phyloP scores from a whole-genome alignment of 2,888 invertebrate species.

The Epinotia ramella region DNA sequence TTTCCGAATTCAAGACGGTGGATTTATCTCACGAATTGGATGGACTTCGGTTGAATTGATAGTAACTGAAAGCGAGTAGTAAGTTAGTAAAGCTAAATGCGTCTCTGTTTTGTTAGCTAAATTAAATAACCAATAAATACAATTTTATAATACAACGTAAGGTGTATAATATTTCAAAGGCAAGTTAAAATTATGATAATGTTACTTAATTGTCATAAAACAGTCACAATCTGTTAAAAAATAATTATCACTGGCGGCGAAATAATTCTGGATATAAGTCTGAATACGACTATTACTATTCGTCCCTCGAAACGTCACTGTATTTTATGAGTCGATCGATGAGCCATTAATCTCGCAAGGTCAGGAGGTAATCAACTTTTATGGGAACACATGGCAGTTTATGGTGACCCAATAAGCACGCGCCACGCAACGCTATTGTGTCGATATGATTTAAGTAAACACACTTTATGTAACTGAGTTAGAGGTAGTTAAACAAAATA shows the following conservation, averaged over 20 bases:
- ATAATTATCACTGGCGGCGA: not conserved
- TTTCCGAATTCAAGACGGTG: too few relatives aligned
- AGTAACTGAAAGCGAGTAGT: too few relatives aligned
- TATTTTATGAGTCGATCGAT: constrained; percentile 40
- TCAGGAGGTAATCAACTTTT: constrained; percentile 42
- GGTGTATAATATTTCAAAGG: too few relatives aligned
- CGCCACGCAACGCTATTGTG: constrained; percentile 19
- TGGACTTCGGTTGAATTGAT: too few relatives aligned
- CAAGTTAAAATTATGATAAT: not conserved
- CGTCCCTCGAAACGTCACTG: constrained; percentile 32
- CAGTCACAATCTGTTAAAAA: not conserved
- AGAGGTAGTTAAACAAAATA: not conserved
- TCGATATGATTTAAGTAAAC: constrained; percentile 3
- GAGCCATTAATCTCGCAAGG: constrained; percentile 41
- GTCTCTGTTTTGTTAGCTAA: too few relatives aligned
- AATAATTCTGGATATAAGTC: constrained; percentile 3
- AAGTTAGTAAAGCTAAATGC: too few relatives aligned
- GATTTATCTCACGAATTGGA: too few relatives aligned
- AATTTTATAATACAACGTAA: too few relatives aligned
- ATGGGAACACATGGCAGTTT: constrained; percentile 42
- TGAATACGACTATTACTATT: constrained; percentile 31
- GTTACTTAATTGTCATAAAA: not conserved
- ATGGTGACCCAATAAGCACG: constrained; percentile 36
- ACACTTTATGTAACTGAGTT: not conserved
- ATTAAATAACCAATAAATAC: too few relatives aligned